These are phyloP conservation scores for Zaprionus lineosus DNA, from an alignment of 2,888 invertebrate species.

Conservation along the genomic window DNA sequence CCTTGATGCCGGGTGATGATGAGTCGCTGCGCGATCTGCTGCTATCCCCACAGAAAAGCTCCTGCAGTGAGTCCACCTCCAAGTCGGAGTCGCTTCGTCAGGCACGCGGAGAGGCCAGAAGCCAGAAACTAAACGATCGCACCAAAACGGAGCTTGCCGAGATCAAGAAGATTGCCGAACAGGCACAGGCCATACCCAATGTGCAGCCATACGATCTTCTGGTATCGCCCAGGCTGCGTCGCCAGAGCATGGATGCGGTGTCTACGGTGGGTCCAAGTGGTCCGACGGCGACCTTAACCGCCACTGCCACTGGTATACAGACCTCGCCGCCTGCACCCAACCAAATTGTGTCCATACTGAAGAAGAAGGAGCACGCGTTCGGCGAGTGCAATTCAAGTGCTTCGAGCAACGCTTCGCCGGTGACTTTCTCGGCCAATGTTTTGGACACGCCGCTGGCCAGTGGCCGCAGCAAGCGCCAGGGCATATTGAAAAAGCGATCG, in stretches of 20 bases:
- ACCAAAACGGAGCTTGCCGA: conserved; percentile 81
- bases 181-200: conserved; percentile 55
- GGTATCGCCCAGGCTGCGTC: conserved; percentile 75
- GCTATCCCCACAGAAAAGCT: conserved; percentile 66
- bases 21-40: conserved; percentile 77
- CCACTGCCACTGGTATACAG: conserved; percentile 25
- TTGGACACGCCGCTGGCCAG: conserved; percentile 85
- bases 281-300: not conserved
- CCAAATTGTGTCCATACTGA: conserved; percentile 86
- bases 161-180: conserved; percentile 81
- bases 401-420: conserved; percentile 86
- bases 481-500: conserved; percentile 92
- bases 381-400: conserved; percentile 82
- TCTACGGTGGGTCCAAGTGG: not conserved
- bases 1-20: conserved; percentile 80
- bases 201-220: conserved; percentile 52
- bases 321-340: conserved; percentile 82
- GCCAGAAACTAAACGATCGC: conserved; percentile 80
- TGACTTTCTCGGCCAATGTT: conserved; percentile 91
- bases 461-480: conserved; percentile 85
- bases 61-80: conserved; percentile 53
- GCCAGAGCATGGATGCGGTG: conserved; percentile 82
- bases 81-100: conserved; percentile 57
- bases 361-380: conserved; percentile 85
- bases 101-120: conserved; percentile 73